Base-by-base conservation (phyloP, 1,140 invertebrate genomes). In the Propsilocerus akamusi region DNA sequence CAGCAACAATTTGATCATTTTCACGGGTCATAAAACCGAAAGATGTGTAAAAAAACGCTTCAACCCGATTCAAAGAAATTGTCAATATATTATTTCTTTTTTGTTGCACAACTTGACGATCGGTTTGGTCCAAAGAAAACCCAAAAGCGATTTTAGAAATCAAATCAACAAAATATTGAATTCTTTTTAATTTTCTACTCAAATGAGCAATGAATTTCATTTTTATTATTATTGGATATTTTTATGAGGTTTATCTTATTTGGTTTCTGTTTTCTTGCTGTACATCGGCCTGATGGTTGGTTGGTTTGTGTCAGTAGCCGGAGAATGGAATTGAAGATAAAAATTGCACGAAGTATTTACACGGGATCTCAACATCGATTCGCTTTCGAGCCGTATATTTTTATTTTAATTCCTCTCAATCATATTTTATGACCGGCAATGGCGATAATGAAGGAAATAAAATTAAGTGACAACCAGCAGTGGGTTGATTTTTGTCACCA, bases 121-220 rank as follows among this genome's bases (percentile, higher is more conserved):
- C n/a, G n/a, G n/a, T n/a, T n/a, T n/a, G n/a, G n/a, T n/a, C n/a
- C n/a, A n/a, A n/a, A n/a, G 34, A 41, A 41, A 41, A 41, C 6
- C 34, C 34, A 17, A 41, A 37, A 41, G 10, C 17, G n/a, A 41
- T 17, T 20, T 20, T 6, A 41, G 14, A n/a, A 41, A 41, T 7
- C 10, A 30, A n/a, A 30, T 10, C 10, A 30, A 17, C 17, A 41
- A 41, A 41, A 41, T 41, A 41, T 41, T 41, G 34, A 41, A 41
- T 41, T 37, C 32, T 10, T 41, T 41, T 41, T 41, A 41, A 41
- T 41, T 41, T 41, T 41, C 34, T 41, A 41, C 34, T 41, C 34
- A 41, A 41, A 41, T 41, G 34, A 41, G 34, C 34, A 41, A 41
- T 41, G 34, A 41, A 41, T 41, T 41, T 41, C 14, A 41, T 41